phyloP scores from a whole-genome alignment of 2,797 vertebrate species.

The Allobates femoralis region DNA sequence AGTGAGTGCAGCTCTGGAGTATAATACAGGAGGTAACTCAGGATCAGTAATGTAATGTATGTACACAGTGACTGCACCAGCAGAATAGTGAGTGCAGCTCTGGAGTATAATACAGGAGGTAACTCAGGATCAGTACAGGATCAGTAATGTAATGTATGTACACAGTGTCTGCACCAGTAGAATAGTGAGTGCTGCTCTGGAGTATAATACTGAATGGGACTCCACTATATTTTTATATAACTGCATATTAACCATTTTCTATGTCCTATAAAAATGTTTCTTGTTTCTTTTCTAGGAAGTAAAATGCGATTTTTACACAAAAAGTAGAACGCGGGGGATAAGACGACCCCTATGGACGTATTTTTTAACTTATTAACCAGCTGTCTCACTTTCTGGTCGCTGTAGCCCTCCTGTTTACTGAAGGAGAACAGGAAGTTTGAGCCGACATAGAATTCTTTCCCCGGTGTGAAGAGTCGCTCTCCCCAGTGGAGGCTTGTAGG shows the following conservation, averaged over 20 bases:
- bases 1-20: no score
- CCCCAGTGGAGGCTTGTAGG: neutral
- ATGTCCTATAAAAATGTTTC: constrained; percentile 24
- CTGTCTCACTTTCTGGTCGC: constrained; percentile 13
- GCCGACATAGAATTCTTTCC: constrained; percentile 6
- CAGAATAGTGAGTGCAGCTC: constrained; percentile 6
- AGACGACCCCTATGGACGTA: constrained; percentile 8
- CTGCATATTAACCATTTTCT: neutral
- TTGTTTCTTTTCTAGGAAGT: constrained; percentile 79
- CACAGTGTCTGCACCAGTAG: no score
- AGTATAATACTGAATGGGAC: neutral
- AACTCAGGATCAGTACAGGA: constrained; percentile 4
- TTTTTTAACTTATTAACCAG: constrained; percentile 58
- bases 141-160: constrained; percentile 8
- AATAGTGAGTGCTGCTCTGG: no score
- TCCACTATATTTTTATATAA: neutral
- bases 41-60: no score
- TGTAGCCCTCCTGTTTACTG: neutral
- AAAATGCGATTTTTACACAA: constrained; percentile 99
- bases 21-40: no score
- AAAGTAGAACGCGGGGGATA: constrained; percentile 77
- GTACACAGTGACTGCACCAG: no score
- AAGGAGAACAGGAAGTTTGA: constrained; percentile 21
- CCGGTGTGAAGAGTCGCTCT: neutral
- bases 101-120: neutral